These are phyloP conservation scores for Actenoides lindsayi DNA, from an alignment of 2,113 vertebrate genomes.

Conservation along the genomic window DNA sequence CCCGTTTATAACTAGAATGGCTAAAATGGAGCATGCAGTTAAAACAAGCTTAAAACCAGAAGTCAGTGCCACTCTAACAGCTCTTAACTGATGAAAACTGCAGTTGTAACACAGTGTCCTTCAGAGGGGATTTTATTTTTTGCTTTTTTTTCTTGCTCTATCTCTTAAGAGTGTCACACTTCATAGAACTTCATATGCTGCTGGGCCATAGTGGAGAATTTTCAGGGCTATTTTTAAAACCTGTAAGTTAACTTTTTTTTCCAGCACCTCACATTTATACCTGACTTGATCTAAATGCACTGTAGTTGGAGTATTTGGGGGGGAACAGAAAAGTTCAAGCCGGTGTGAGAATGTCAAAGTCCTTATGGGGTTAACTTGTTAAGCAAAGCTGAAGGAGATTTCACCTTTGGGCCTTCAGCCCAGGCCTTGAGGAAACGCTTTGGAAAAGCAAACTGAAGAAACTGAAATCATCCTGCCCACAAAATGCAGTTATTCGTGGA, in stretches of 20 bases:
- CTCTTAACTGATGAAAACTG: neutral
- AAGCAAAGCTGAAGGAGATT: neutral
- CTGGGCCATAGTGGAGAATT: neutral
- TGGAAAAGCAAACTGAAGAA: neutral
- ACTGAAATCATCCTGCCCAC: neutral
- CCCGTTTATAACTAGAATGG: neutral
- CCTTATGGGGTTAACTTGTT: neutral
- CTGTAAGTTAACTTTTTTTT: neutral
- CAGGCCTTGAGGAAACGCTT: neutral
- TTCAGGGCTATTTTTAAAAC: neutral
- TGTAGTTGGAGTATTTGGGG: neutral
- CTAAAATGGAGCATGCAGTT: neutral
- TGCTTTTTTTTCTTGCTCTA: fast-evolving
- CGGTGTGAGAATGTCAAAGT: neutral
- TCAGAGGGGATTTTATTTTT: neutral
- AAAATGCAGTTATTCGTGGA: neutral
- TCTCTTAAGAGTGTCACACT: neutral
- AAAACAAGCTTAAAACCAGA: neutral
- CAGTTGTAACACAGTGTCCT: neutral
- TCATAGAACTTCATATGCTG: neutral
- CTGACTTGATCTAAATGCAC: neutral
- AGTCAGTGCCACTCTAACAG: neutral
- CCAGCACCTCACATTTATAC: fast-evolving
- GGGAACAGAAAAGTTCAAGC: neutral
- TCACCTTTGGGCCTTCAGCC: neutral